Evolutionary conservation across 1,140 invertebrate species (phyloP).

Genomic region (Ceratina calcarata): DNA sequence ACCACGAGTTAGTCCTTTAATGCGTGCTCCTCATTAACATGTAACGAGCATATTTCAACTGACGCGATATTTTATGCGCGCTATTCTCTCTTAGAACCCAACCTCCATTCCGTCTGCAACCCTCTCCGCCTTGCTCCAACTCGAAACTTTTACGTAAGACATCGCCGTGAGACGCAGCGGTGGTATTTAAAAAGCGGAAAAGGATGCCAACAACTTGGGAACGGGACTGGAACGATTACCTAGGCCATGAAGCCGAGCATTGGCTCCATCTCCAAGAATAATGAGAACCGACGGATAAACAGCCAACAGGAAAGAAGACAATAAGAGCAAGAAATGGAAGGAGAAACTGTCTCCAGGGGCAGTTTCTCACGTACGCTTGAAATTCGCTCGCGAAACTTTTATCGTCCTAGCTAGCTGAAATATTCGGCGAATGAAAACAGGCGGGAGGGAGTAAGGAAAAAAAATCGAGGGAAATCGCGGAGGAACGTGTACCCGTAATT

Average conservation of each 20-base stretch:
- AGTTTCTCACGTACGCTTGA: not conserved
- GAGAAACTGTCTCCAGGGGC: too few species aligned
- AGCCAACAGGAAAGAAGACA: not conserved
- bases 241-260: not conserved
- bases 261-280: conserved; percentile 26
- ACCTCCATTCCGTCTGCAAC: not conserved
- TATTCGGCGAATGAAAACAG: not conserved
- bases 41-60: conserved; percentile 8
- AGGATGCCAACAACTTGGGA: conserved; percentile 6
- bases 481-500: not conserved
- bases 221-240: conserved; percentile 10
- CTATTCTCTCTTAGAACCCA: not conserved
- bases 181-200: conserved; percentile 32
- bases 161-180: not conserved
- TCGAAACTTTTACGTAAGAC: conserved; percentile 26
- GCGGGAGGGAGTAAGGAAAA: not conserved
- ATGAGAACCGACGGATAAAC: conserved; percentile 31
- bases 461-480: not conserved
- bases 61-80: not conserved
- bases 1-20: conserved; percentile 18
- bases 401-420: not conserved
- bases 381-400: conserved; percentile 1
- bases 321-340: too few species aligned
- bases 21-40: conserved; percentile 29
- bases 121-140: too few species aligned